These are phyloP conservation scores for Drosophila serrata DNA, from an alignment of 1,140 invertebrate genomes.

Conservation along the genomic window DNA sequence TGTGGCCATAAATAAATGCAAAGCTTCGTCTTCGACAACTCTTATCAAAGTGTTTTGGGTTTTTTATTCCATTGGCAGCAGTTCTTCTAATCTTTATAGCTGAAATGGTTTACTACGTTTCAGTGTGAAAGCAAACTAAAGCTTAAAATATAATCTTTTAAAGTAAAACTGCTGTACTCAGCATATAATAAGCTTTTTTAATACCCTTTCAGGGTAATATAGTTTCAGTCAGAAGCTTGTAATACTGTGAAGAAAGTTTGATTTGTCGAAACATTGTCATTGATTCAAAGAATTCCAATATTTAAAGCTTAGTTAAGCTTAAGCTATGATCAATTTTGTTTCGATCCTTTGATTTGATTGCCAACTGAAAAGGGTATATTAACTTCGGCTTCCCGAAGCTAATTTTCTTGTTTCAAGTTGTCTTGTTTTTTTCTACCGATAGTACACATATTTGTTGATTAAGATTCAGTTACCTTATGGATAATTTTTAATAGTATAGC, in stretches of 20 bases:
- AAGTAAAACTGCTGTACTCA: not conserved
- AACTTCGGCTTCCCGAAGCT: too few relatives aligned
- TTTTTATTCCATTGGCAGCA: not conserved
- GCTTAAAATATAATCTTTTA: not conserved
- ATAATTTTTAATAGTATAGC: not conserved
- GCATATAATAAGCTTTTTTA: not conserved
- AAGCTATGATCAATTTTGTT: too few relatives aligned
- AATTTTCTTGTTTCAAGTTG: not conserved
- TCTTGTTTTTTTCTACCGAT: not conserved
- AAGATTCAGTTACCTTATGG: not conserved
- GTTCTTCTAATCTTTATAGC: constrained; percentile 6
- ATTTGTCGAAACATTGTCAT: too few relatives aligned
- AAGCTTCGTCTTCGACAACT: not conserved
- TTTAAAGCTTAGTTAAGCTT: too few relatives aligned
- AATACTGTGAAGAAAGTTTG: too few relatives aligned
- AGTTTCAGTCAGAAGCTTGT: too few relatives aligned
- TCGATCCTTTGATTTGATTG: too few relatives aligned
- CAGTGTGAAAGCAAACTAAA: not conserved
- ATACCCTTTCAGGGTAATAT: too few relatives aligned
- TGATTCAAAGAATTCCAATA: too few relatives aligned
- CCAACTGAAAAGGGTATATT: too few relatives aligned
- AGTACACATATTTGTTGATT: not conserved
- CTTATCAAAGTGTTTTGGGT: constrained; percentile 6
- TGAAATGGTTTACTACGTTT: not conserved
- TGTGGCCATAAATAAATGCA: constrained; percentile 19